These are phyloP conservation scores for Drosophila melanogaster DNA, from an alignment of 1,140 invertebrate species.

Conservation along the genomic window DNA sequence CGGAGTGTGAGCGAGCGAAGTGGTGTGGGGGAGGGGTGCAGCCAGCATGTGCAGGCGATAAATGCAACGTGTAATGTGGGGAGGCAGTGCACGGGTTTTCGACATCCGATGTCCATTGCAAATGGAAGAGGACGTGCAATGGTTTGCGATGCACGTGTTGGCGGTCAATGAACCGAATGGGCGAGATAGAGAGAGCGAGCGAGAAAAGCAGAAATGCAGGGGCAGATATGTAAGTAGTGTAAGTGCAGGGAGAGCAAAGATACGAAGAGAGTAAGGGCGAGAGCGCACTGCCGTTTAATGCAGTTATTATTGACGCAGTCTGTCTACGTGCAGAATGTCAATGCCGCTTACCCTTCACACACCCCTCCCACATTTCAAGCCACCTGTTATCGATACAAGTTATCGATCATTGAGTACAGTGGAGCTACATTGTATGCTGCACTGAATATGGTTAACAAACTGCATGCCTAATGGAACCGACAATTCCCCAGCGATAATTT, in stretches of 20 bases:
- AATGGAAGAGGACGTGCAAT: slow-evolving; percentile 68
- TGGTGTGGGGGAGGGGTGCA: not conserved
- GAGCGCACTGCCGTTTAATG: slow-evolving; percentile 51
- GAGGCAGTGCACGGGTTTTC: slow-evolving; percentile 68
- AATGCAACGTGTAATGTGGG: slow-evolving; percentile 67
- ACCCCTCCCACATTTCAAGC: no score
- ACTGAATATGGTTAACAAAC: not conserved
- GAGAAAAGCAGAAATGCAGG: slow-evolving; percentile 11
- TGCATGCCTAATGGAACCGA: not conserved
- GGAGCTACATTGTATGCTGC: not conserved
- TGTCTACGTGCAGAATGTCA: slow-evolving; percentile 50
- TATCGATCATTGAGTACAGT: slow-evolving; percentile 2
- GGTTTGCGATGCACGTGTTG: slow-evolving; percentile 71
- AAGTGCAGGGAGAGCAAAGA: slow-evolving; percentile 21
- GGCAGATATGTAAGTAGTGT: not conserved
- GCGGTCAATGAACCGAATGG: slow-evolving; percentile 75
- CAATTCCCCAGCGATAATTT: not conserved
- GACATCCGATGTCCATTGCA: slow-evolving; percentile 26
- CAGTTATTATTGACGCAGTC: slow-evolving; percentile 81
- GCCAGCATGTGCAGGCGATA: slow-evolving; percentile 74
- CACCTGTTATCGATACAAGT: slow-evolving; percentile 1
- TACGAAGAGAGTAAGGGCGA: not conserved
- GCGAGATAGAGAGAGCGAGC: slow-evolving; percentile 10
- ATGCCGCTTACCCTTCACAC: slow-evolving; percentile 4
- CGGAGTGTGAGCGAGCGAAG: slow-evolving; percentile 11